A percentile compares a stretch with the other conserved stretches of the same genome.
Evolutionary conservation across 2,113 vertebrate species (phyloP).

Genomic region (Cepphus grylle): DNA sequence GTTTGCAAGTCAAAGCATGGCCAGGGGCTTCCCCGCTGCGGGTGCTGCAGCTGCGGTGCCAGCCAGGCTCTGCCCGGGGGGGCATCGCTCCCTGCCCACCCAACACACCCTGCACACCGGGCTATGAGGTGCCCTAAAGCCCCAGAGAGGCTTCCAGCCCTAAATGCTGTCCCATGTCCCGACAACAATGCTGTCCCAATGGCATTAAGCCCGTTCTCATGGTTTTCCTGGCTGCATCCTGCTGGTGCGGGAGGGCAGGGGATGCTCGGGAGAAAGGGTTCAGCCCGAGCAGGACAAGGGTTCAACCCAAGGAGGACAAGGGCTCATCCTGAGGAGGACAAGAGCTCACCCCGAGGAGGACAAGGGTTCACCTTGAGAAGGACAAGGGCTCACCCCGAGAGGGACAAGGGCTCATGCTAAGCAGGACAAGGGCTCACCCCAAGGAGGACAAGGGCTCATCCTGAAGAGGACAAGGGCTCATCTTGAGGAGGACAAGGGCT

Average conservation of each 20-base stretch:
- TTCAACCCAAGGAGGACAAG: too few relatives aligned
- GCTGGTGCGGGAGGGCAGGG: background rate
- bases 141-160: background rate
- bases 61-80: fast-evolving
- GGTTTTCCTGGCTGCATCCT: background rate
- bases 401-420: too few relatives aligned
- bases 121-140: background rate
- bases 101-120: fast-evolving
- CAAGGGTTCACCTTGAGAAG: background rate
- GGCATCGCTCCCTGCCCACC: background rate
- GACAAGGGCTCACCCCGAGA: too few relatives aligned
- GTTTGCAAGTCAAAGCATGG: background rate
- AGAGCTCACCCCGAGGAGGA: background rate
- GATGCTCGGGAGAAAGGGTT: background rate
- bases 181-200: fast-evolving
- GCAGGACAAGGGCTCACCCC: too few relatives aligned
- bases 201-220: background rate
- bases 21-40: background rate
- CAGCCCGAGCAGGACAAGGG: background rate
- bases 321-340: too few relatives aligned
- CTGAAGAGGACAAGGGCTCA: background rate
- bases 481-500: background rate
- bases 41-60: fast-evolving
- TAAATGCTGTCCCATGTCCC: fast-evolving
- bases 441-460: background rate